These are phyloP conservation scores for Andrena minutula DNA, from an alignment of 2,888 invertebrate genomes.

Conservation along the genomic window DNA sequence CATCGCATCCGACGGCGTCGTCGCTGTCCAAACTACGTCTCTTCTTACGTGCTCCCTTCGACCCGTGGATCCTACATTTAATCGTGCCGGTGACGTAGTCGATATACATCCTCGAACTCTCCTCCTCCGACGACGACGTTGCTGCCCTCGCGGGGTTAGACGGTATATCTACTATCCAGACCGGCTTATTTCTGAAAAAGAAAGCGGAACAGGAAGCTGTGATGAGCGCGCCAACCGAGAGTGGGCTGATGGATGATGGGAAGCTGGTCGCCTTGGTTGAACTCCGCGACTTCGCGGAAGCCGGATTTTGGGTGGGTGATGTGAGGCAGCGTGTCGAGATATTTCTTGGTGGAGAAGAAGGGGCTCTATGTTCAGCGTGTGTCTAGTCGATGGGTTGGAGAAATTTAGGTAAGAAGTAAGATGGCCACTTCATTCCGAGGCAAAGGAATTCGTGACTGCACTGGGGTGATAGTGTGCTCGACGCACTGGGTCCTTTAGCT, in stretches of 20 bases:
- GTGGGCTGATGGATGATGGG: neutral
- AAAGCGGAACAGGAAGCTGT: neutral
- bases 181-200: conserved; percentile 66
- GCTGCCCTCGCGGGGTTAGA: conserved; percentile 46
- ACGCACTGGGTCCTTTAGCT: too few species aligned
- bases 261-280: neutral
- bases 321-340: too few species aligned
- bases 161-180: conserved; percentile 71
- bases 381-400: too few species aligned
- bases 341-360: too few species aligned
- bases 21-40: conserved; percentile 40
- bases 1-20: conserved; percentile 55
- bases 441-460: too few species aligned
- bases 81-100: conserved; percentile 47
- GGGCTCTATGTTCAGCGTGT: too few species aligned
- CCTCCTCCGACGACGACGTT: conserved; percentile 64
- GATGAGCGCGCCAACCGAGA: neutral
- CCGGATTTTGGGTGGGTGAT: too few species aligned
- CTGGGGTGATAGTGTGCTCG: too few species aligned
- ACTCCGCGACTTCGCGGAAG: neutral
- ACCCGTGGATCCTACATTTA: conserved; percentile 69
- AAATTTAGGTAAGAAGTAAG: too few species aligned
- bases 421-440: too few species aligned
- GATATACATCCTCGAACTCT: conserved; percentile 52
- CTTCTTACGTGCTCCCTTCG: conserved; percentile 57